Evolutionary conservation across 2,888 invertebrate genomes (phyloP).

Genomic region (Entomobrya proxima): DNA sequence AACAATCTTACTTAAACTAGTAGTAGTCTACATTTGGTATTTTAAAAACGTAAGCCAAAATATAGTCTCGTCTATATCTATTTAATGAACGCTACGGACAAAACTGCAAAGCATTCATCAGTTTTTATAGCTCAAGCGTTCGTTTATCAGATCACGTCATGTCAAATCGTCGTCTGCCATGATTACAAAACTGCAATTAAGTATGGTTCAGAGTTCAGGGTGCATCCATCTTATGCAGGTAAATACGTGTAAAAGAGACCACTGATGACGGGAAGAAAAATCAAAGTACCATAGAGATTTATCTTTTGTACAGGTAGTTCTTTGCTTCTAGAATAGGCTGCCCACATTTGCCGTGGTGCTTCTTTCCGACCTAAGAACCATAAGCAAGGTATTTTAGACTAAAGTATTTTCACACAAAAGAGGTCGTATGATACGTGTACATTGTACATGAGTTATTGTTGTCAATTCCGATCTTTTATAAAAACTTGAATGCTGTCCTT

Average conservation of each 20-base stretch:
- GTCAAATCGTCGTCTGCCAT: not conserved
- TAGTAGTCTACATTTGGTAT: too few relatives aligned
- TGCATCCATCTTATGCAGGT: too few relatives aligned
- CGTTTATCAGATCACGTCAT: conserved; percentile 24
- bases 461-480: too few relatives aligned
- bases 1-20: too few relatives aligned
- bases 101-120: not conserved
- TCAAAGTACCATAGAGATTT: not conserved
- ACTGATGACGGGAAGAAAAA: not conserved
- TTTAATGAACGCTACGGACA: not conserved
- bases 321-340: conserved; percentile 88
- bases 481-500: too few relatives aligned
- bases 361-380: conserved; percentile 80
- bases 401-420: not conserved
- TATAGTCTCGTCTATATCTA: not conserved
- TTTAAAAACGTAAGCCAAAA: not conserved
- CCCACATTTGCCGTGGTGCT: conserved; percentile 90
- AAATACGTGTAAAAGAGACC: conserved; percentile 29
- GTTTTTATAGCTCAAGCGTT: conserved; percentile 51
- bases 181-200: too few relatives aligned
- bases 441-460: too few relatives aligned
- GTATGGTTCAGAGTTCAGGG: too few relatives aligned
- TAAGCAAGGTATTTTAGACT: not conserved
- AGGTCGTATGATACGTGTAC: not conserved
- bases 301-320: conserved; percentile 87